Conservation (phyloP, 2,797 vertebrate species). For the Choloepus didactylus region DNA sequence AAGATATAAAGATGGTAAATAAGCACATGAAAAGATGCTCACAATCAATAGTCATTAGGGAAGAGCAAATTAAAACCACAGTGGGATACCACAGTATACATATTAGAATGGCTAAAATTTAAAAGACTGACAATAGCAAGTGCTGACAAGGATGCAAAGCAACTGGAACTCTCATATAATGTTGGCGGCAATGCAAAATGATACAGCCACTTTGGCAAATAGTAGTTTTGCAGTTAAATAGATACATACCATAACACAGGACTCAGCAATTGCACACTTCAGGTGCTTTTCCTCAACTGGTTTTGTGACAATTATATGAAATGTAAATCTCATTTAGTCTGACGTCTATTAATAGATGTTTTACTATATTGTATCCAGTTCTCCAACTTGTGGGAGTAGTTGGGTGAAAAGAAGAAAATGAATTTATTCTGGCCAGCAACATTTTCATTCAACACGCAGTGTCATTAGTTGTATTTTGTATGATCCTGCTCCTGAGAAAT, state of each 20-base stretch:
- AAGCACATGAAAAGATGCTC: not conserved
- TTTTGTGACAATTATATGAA: not conserved
- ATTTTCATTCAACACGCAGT: rapidly evolving
- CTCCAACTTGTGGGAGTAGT: not conserved
- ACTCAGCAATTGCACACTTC: not conserved
- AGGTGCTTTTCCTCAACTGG: not conserved
- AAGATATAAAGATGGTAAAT: not conserved
- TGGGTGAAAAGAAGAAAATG: not conserved
- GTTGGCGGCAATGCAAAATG: rapidly evolving
- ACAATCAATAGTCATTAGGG: rapidly evolving
- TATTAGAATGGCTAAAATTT: not conserved
- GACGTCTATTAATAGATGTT: not conserved
- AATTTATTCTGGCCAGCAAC: not conserved
- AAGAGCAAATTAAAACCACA: not conserved
- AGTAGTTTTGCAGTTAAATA: not conserved
- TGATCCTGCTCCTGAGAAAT: not conserved
- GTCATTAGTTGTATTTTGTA: not conserved
- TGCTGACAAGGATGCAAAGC: not conserved
- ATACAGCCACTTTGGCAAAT: too few relatives aligned
- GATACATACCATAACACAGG: not conserved
- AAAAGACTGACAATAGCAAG: too few relatives aligned
- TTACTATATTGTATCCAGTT: not conserved
- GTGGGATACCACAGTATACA: rapidly evolving
- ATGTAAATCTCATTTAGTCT: not conserved
- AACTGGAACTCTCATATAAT: rapidly evolving